A percentile compares a stretch with the other conserved stretches of the same genome.
These are phyloP conservation scores for Battus philenor DNA, from an alignment of 1,140 invertebrate species.

Conservation along the genomic window DNA sequence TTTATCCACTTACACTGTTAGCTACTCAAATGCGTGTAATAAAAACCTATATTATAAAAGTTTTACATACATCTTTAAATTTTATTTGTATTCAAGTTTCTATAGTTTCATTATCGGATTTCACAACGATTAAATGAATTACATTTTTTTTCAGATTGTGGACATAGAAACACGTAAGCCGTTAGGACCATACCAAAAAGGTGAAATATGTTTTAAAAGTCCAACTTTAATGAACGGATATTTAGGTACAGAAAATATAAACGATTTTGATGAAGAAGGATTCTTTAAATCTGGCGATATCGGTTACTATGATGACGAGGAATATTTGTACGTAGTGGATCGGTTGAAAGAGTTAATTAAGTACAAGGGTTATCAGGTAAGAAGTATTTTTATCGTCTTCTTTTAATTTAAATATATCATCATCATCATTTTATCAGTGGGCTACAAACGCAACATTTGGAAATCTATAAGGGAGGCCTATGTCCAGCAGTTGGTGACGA, in stretches of 20 bases:
- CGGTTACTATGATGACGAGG: slow-evolving; percentile 82
- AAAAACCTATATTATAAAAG: too few species aligned
- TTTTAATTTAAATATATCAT: too few species aligned
- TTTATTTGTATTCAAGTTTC: too few species aligned
- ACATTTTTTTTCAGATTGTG: slow-evolving; percentile 53
- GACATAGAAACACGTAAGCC: slow-evolving; percentile 77
- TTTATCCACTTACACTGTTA: too few species aligned
- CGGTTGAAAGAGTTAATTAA: slow-evolving; percentile 89
- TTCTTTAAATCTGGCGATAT: slow-evolving; percentile 89
- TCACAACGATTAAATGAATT: neutral
- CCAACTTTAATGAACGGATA: slow-evolving; percentile 82
- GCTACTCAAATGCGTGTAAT: too few species aligned
- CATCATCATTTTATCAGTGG: too few species aligned
- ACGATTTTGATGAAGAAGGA: slow-evolving; percentile 82
- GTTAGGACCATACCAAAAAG: slow-evolving; percentile 78
- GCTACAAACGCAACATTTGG: too few species aligned
- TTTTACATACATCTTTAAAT: too few species aligned
- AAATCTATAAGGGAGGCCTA: too few species aligned
- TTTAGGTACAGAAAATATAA: slow-evolving; percentile 77
- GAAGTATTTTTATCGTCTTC: too few species aligned
- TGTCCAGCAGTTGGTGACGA: too few species aligned
- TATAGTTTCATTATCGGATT: too few species aligned
- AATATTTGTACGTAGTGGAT: slow-evolving; percentile 83
- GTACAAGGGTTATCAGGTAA: slow-evolving; percentile 84
- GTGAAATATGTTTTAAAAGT: slow-evolving; percentile 83